A percentile compares a stretch with the other conserved stretches of the same genome.
Conservation (phyloP, 2,113 vertebrate genomes). For the Hemibates koningsi region DNA sequence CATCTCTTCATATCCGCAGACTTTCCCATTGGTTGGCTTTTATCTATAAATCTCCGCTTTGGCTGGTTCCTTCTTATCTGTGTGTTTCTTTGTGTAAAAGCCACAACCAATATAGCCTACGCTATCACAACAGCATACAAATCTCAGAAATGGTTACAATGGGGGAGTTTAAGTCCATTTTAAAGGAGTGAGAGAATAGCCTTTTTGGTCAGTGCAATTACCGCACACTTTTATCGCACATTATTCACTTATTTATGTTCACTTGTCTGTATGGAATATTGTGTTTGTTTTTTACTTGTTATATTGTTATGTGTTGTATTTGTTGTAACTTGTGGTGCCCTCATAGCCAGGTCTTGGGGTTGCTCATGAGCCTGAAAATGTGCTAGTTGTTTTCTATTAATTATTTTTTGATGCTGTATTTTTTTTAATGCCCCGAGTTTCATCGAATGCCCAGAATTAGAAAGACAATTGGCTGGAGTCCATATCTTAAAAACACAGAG, state of each 20-base stretch:
- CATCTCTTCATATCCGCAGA: neutral
- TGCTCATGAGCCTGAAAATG: neutral
- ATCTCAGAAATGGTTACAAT: neutral
- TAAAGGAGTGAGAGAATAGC: neutral
- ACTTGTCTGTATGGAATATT: neutral
- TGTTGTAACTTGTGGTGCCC: neutral
- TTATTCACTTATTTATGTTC: neutral
- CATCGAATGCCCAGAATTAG: neutral
- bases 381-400: neutral
- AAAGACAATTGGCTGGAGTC: neutral
- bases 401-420: neutral
- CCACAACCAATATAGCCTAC: neutral
- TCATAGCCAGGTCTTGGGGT: neutral
- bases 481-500: neutral
- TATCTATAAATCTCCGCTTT: neutral
- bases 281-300: neutral
- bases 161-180: neutral
- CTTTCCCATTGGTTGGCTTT: neutral
- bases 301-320: neutral
- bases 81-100: neutral
- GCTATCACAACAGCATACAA: neutral
- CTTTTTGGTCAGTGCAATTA: neutral
- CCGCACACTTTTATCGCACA: neutral
- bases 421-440: neutral
- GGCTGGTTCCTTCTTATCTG: neutral